Conservation (phyloP, 2,797 vertebrate genomes). For the Molossus alvarezi region DNA sequence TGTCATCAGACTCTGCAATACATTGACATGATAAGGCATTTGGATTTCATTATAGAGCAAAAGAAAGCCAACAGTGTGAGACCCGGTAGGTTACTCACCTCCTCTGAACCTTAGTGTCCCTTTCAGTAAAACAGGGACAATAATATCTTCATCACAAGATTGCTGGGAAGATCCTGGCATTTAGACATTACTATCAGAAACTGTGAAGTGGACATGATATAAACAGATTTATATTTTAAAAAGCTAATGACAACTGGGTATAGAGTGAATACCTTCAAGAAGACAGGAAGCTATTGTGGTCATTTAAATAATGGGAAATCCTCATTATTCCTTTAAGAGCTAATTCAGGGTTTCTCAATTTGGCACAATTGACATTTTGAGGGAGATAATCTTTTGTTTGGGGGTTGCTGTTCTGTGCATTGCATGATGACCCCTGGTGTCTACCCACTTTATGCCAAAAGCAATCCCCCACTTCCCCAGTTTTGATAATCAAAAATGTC, state of each 20-base stretch:
- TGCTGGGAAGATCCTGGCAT: not conserved
- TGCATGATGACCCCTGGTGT: not conserved
- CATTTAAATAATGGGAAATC: not conserved
- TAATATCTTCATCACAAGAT: not conserved
- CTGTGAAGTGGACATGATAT: not conserved
- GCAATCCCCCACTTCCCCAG: not conserved
- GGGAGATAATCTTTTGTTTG: not conserved
- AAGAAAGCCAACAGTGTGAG: not conserved
- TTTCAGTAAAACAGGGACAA: not conserved
- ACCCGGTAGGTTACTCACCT: not conserved
- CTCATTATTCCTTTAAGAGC: conserved; percentile 1
- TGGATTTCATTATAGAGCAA: not conserved
- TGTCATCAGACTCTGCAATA: not conserved
- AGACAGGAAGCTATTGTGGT: not conserved
- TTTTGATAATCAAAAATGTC: not conserved
- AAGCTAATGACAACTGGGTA: not conserved
- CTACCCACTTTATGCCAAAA: not conserved
- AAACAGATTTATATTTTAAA: conserved; percentile 15
- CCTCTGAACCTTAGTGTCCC: not conserved
- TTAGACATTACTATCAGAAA: conserved; percentile 28
- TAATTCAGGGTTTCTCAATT: conserved; percentile 16
- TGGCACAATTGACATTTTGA: conserved; percentile 7
- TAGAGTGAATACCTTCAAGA: not conserved
- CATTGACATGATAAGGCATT: not conserved
- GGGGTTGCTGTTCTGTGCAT: not conserved